Evolutionary conservation across 2,888 invertebrate species (phyloP), one percentile per base, ranked within the genome.

Genomic region (Orthosia incerta): DNA sequence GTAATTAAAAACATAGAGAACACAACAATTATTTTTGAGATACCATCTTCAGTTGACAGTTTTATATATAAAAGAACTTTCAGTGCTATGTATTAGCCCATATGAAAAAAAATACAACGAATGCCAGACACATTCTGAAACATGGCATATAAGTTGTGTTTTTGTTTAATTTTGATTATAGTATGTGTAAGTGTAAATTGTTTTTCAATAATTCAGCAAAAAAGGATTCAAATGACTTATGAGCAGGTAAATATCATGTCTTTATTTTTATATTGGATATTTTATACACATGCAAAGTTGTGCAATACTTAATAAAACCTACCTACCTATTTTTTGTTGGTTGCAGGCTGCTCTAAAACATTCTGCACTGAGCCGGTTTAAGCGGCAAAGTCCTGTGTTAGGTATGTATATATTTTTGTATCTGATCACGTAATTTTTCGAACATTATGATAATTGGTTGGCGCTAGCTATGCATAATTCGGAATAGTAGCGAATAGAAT

Each of bases 21-120:
- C 60, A 51, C 13, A n/a, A 53, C 46, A 65, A 82, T 83, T 77
- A 67, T 71, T 31, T 61, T 63, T 60, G 9, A 74, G 86, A 86
- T 86, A 84, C 57, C 51, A 85, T 85, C 86, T 71, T 1, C n/a
- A 66, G 68, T 71, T 84, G 84, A 86, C 86, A 86, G 50, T 63
- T 20, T 63, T 71, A 45, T 74, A 77, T 85, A 85, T 63, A 83
- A 71, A 76, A 53, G 63, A 23, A 23, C 26, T 48, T 23, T 18
- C 26, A 31, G 23, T 20, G 15, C 18, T 16, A 20, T 51, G 4
- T 50, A 26, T 11, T 3, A 3, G 26, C 13, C 2, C 57, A 63
- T 55, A 48, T 26, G 39, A 50, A 70, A 77, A 74, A 60, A 74
- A 53, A 65, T 46, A 51, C 23, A 18, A 4, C 11, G 4, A 55